Evolutionary conservation across 1,140 invertebrate genomes (phyloP).

Genomic region (Drosophila pseudoananassae): DNA sequence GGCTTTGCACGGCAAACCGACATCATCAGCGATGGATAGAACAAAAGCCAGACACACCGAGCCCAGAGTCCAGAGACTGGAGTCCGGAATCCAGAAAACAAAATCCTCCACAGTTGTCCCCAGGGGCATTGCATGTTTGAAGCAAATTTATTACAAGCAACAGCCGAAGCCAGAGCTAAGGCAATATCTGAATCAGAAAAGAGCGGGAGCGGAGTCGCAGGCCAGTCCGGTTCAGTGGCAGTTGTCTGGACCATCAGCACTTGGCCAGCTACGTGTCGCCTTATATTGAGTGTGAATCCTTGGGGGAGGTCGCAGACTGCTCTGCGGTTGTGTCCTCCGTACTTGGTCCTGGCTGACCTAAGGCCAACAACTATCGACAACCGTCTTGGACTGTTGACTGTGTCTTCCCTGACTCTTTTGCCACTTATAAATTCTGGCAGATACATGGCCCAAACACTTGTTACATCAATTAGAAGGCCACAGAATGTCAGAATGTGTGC

Average conservation of each 20-base stretch:
- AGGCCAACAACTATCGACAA: constrained; percentile 76
- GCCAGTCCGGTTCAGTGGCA: constrained; percentile 46
- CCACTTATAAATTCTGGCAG: constrained; percentile 79
- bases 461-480: constrained; percentile 83
- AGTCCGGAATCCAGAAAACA: constrained; percentile 10
- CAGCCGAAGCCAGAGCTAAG: constrained; percentile 46
- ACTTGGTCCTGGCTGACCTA: constrained; percentile 48
- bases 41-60: constrained; percentile 69
- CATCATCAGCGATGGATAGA: constrained; percentile 77
- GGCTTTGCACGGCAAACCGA: constrained; percentile 81
- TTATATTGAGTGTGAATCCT: constrained; percentile 75
- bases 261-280: constrained; percentile 68
- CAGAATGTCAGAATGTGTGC: constrained; percentile 57
- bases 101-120: constrained; percentile 72
- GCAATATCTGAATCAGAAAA: constrained; percentile 11
- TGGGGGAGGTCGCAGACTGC: constrained; percentile 28
- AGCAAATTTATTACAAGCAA: constrained; percentile 83
- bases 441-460: constrained; percentile 83
- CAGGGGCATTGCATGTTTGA: constrained; percentile 78
- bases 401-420: constrained; percentile 68
- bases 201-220: constrained; percentile 35
- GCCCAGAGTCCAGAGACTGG: constrained; percentile 1
- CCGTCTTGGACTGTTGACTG: constrained; percentile 70
- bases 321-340: constrained; percentile 7
- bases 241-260: constrained; percentile 79